A percentile compares a stretch with the other conserved stretches of the same genome.
Conservation (phyloP, 2,113 vertebrate species). For the Chaetodon auriga region DNA sequence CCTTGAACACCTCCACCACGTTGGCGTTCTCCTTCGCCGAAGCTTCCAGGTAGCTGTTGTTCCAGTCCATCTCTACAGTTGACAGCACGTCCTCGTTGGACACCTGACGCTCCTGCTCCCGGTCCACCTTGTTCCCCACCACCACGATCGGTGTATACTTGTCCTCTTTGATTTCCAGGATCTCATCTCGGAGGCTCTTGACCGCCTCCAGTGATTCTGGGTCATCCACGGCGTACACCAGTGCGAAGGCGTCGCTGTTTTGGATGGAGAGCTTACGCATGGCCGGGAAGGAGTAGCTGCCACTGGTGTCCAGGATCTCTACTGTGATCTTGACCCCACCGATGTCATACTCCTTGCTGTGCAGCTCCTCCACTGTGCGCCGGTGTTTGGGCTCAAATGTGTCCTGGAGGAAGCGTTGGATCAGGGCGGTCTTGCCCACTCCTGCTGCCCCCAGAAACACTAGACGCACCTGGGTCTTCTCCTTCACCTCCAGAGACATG, state of each 20-base stretch:
- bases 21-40: conserved; percentile 92
- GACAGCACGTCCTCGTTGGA: conserved; percentile 84
- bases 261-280: conserved; percentile 94
- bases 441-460: conserved; percentile 92
- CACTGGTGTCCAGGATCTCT: conserved; percentile 93
- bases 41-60: conserved; percentile 90
- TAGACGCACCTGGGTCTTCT: conserved; percentile 90
- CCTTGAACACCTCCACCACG: conserved; percentile 91
- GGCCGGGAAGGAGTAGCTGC: conserved; percentile 94
- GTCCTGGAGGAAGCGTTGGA: conserved; percentile 91
- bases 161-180: conserved; percentile 92
- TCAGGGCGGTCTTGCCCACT: conserved; percentile 91
- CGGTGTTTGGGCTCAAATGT: conserved; percentile 91
- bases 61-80: conserved; percentile 92
- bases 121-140: conserved; percentile 92
- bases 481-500: conserved; percentile 90
- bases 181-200: conserved; percentile 90
- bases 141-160: conserved; percentile 91
- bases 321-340: conserved; percentile 87
- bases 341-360: conserved; percentile 91
- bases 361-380: conserved; percentile 93
- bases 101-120: conserved; percentile 81
- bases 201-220: conserved; percentile 89
- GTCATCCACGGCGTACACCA: conserved; percentile 91
- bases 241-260: conserved; percentile 91